Percentiles rank a stretch among this genome's conserved stretches.
Conservation (phyloP, 2,888 invertebrate species). For the Scelioninae gen. 1 region DNA sequence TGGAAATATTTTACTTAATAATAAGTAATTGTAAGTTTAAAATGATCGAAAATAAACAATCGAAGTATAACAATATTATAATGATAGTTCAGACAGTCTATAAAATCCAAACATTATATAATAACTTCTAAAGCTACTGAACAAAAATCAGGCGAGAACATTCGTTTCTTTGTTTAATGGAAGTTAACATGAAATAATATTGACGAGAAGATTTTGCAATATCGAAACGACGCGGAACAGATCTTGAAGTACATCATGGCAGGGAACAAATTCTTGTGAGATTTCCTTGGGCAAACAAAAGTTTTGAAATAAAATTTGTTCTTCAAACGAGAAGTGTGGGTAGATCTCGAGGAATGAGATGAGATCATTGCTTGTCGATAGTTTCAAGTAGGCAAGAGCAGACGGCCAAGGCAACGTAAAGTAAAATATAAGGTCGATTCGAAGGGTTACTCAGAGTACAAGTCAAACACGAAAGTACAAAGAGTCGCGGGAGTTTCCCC, state of each 20-base stretch:
- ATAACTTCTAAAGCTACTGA: too few species aligned
- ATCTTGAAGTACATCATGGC: constrained; percentile 29
- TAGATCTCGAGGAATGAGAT: constrained; percentile 49
- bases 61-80: too few species aligned
- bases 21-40: too few species aligned
- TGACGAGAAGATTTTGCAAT: constrained; percentile 40
- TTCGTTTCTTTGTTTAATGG: constrained; percentile 22
- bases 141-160: background rate
- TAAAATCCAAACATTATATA: too few species aligned
- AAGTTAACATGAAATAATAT: constrained; percentile 53
- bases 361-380: constrained; percentile 66
- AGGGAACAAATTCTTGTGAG: constrained; percentile 52
- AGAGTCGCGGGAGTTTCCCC: constrained; percentile 45
- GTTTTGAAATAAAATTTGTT: constrained; percentile 64
- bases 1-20: too few species aligned
- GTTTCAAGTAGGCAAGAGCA: constrained; percentile 24
- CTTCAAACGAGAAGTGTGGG: constrained; percentile 47
- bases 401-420: constrained; percentile 59
- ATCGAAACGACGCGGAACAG: constrained; percentile 15
- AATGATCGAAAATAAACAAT: too few species aligned
- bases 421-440: constrained; percentile 77
- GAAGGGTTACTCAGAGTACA: constrained; percentile 75
- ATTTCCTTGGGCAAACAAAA: constrained; percentile 63
- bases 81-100: too few species aligned
- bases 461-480: constrained; percentile 76